phyloP scores from a whole-genome alignment of 2,888 invertebrate species.

The Aquatica leii region DNA sequence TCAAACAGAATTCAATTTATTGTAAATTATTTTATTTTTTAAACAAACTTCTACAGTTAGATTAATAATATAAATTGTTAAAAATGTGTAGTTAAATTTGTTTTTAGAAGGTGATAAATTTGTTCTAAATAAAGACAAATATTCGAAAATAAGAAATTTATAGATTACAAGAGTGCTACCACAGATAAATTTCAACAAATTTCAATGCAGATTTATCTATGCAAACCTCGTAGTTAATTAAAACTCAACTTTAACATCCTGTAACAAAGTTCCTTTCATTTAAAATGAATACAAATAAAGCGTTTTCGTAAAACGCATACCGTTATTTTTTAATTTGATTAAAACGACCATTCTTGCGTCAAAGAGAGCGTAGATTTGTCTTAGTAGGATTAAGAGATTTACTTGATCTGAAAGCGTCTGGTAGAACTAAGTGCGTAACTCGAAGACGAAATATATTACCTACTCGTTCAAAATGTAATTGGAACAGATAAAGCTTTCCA shows the following conservation, averaged over 20 bases:
- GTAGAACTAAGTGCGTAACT: not conserved
- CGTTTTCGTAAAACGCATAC: too few species aligned
- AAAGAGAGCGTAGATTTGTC: not conserved
- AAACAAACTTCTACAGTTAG: too few species aligned
- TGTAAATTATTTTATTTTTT: too few species aligned
- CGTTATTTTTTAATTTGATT: too few species aligned
- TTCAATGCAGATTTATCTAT: conserved; percentile 8
- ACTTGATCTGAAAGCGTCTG: not conserved
- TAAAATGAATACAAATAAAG: too few species aligned
- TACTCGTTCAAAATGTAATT: not conserved
- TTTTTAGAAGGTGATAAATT: too few species aligned
- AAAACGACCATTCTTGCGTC: too few species aligned
- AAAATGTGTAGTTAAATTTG: too few species aligned
- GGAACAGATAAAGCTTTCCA: not conserved
- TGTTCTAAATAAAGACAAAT: too few species aligned
- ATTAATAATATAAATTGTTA: too few species aligned
- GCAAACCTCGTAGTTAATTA: conserved; percentile 1
- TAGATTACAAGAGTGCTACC: not conserved
- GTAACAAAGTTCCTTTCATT: not conserved
- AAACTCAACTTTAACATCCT: not conserved
- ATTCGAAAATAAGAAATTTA: not conserved
- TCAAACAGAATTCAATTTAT: too few species aligned
- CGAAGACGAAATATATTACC: conserved; percentile 3
- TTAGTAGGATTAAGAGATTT: conserved; percentile 1
- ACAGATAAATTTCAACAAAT: conserved; percentile 8